A percentile compares a stretch with the other conserved stretches of the same genome.
These are phyloP conservation scores for Spisula solida DNA, from an alignment of 2,888 invertebrate species.

Conservation along the genomic window DNA sequence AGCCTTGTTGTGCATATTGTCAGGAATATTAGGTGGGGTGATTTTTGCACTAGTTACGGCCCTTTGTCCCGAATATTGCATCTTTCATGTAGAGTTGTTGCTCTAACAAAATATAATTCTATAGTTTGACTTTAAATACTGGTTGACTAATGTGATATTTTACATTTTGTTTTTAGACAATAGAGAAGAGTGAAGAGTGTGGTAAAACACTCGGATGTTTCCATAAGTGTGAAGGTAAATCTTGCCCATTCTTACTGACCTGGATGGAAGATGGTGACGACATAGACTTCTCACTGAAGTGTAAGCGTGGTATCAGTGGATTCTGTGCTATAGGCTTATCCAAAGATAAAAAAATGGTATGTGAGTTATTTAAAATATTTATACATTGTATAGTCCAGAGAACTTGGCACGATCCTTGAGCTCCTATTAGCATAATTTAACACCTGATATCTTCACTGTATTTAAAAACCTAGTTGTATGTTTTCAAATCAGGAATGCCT, in stretches of 20 bases:
- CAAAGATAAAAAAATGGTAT: conserved; percentile 65
- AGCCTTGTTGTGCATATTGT: neutral
- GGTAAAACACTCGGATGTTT: conserved; percentile 58
- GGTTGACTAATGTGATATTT: too few relatives aligned
- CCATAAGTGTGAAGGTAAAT: conserved; percentile 53
- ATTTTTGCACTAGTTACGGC: neutral
- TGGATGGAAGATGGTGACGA: conserved; percentile 56
- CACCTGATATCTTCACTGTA: too few relatives aligned
- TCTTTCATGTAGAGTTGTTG: too few relatives aligned
- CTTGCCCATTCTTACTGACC: conserved; percentile 55
- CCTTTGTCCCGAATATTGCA: too few relatives aligned
- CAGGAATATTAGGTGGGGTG: neutral
- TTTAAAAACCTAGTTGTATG: too few relatives aligned
- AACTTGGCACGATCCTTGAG: too few relatives aligned
- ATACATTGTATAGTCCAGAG: too few relatives aligned
- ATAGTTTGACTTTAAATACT: too few relatives aligned
- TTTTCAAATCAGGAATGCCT: too few relatives aligned
- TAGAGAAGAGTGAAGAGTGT: conserved; percentile 52
- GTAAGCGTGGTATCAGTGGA: conserved; percentile 47
- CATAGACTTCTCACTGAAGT: conserved; percentile 48
- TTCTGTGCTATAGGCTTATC: conserved; percentile 69
- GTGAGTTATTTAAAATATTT: too few relatives aligned
- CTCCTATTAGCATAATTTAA: too few relatives aligned
- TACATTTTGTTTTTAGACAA: conserved; percentile 38
- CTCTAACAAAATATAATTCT: too few relatives aligned